Conservation (phyloP, 2,113 vertebrate genomes). For the Lipotes vexillifer region DNA sequence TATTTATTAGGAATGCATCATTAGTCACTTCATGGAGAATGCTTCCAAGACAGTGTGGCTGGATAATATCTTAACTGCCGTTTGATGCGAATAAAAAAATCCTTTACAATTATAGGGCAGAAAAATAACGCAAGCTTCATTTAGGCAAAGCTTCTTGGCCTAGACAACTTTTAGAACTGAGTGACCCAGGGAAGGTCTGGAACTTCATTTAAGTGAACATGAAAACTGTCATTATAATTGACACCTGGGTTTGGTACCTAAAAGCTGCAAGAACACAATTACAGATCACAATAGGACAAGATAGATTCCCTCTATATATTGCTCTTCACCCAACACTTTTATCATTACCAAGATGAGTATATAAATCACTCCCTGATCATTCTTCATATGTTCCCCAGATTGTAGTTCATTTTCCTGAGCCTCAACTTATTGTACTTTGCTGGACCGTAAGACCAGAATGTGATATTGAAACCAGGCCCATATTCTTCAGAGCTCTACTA, state of each 20-base stretch:
- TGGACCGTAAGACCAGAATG: background rate
- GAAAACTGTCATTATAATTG: background rate
- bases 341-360: conserved; percentile 50
- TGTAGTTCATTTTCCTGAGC: conserved; percentile 54
- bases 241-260: background rate
- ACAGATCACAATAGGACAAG: conserved; percentile 13
- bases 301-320: conserved; percentile 29
- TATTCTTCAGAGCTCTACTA: background rate
- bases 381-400: conserved; percentile 72
- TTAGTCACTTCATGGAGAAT: background rate
- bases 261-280: background rate
- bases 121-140: background rate
- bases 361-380: conserved; percentile 59
- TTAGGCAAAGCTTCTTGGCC: background rate
- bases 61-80: background rate
- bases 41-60: background rate
- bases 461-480: conserved; percentile 48
- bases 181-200: background rate
- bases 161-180: background rate
- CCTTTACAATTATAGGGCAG: background rate
- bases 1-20: background rate
- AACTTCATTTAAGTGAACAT: background rate
- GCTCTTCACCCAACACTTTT: conserved; percentile 53
- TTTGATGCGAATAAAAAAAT: background rate
- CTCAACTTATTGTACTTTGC: background rate